A percentile compares a stretch with the other conserved stretches of the same genome.
Evolutionary conservation across 2,888 invertebrate species (phyloP).

Genomic region (Oligia latruncula): DNA sequence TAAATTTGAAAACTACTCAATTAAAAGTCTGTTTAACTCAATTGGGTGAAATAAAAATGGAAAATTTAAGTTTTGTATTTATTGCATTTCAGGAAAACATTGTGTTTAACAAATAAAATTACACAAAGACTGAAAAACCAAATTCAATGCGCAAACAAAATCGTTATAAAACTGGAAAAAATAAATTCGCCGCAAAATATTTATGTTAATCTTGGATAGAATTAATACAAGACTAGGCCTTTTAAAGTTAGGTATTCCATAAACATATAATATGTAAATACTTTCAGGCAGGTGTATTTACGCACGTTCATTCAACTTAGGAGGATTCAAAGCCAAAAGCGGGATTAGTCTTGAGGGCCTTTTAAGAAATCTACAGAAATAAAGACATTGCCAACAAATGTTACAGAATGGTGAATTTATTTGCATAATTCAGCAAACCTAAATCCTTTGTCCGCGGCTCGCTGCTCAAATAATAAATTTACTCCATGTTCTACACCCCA

Average conservation of each 20-base stretch:
- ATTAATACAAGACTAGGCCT: constrained; percentile 23
- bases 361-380: constrained; percentile 88
- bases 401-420: constrained; percentile 90
- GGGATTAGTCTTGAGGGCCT: constrained; percentile 84
- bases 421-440: constrained; percentile 89
- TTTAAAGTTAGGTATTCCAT: constrained; percentile 51
- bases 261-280: constrained; percentile 71
- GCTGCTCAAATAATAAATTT: constrained; percentile 88
- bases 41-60: background rate
- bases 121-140: constrained; percentile 47
- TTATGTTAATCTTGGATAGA: constrained; percentile 66
- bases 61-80: background rate
- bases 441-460: constrained; percentile 88
- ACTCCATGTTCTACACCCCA: constrained; percentile 86
- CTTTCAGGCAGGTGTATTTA: constrained; percentile 74
- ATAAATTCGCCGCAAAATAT: constrained; percentile 69
- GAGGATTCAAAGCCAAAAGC: constrained; percentile 83
- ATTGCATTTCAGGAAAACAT: background rate
- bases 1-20: background rate
- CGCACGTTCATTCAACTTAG: constrained; percentile 76
- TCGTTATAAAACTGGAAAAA: constrained; percentile 64
- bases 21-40: background rate
- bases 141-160: constrained; percentile 60
- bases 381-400: constrained; percentile 90
- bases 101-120: background rate